Evolutionary conservation across 2,113 vertebrate species (phyloP).

Genomic region (Hiodon tergisus): DNA sequence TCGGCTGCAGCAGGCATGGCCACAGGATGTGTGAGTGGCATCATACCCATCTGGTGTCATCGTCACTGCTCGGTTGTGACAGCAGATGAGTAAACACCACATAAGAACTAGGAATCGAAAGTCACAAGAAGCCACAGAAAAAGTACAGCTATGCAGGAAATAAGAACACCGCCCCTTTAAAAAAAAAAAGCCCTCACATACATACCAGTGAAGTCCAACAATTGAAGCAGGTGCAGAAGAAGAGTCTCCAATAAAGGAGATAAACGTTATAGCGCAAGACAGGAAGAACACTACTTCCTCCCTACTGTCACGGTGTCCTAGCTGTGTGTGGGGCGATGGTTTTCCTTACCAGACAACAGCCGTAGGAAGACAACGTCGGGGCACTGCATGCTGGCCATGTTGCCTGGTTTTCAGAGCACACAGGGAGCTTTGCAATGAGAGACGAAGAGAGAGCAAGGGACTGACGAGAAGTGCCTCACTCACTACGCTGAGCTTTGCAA

Average conservation of each 20-base stretch:
- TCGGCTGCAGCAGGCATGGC: neutral
- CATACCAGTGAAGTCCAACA: too few relatives aligned
- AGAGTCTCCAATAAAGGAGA: neutral
- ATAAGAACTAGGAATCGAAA: neutral
- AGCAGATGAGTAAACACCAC: too few relatives aligned
- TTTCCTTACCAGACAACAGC: slow-evolving; percentile 54
- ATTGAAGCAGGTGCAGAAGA: neutral
- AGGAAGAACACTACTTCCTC: neutral
- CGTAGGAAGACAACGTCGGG: slow-evolving; percentile 36
- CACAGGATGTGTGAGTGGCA: too few relatives aligned
- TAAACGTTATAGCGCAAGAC: neutral
- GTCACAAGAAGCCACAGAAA: neutral
- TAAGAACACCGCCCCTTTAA: neutral
- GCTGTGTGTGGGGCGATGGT: neutral
- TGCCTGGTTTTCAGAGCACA: neutral
- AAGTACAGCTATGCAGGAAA: neutral
- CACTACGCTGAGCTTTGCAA: too few relatives aligned
- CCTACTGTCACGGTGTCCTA: neutral
- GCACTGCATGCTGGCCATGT: neutral
- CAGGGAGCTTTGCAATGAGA: neutral
- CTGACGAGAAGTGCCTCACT: neutral
- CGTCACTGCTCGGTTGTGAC: too few relatives aligned
- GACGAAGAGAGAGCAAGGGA: neutral
- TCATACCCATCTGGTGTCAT: too few relatives aligned
- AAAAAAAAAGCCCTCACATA: too few relatives aligned